A percentile compares a stretch with the other conserved stretches of the same genome.
Conservation (phyloP, 2,888 invertebrate species). For the Spicauda simplicius region DNA sequence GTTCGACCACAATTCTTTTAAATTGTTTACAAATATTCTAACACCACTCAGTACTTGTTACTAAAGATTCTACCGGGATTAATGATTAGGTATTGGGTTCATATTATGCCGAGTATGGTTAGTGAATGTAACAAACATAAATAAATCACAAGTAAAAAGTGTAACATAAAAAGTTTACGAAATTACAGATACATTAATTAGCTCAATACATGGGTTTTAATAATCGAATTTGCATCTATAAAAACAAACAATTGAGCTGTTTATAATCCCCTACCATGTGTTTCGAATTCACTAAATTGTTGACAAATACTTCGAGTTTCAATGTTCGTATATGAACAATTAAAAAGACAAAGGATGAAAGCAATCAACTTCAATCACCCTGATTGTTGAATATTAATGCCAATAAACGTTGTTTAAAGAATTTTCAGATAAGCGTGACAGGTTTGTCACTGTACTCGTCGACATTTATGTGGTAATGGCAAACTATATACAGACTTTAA, state of each 20-base stretch:
- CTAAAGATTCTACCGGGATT: no score
- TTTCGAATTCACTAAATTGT: background rate
- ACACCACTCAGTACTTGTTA: no score
- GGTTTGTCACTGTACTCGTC: conserved; percentile 10
- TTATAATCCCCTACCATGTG: background rate
- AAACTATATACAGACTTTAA: conserved; percentile 16
- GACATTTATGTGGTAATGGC: conserved; percentile 19
- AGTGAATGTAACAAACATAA: no score
- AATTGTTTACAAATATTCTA: no score
- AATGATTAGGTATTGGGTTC: no score
- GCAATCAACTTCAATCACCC: background rate
- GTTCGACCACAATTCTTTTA: no score
- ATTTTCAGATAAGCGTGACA: conserved; percentile 18
- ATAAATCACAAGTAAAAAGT: no score
- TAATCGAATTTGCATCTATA: background rate
- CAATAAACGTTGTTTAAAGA: conserved; percentile 9
- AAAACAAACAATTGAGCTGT: background rate
- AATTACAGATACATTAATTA: no score
- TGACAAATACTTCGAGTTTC: background rate
- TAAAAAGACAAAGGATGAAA: background rate
- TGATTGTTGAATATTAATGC: conserved; percentile 13
- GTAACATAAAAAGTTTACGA: no score
- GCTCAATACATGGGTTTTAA: background rate
- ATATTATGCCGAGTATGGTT: no score
- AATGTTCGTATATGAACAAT: background rate